Percentiles rank a stretch among this genome's conserved stretches.
Conservation (phyloP, 2,888 invertebrate species). For the Troides oblongomaculatus region DNA sequence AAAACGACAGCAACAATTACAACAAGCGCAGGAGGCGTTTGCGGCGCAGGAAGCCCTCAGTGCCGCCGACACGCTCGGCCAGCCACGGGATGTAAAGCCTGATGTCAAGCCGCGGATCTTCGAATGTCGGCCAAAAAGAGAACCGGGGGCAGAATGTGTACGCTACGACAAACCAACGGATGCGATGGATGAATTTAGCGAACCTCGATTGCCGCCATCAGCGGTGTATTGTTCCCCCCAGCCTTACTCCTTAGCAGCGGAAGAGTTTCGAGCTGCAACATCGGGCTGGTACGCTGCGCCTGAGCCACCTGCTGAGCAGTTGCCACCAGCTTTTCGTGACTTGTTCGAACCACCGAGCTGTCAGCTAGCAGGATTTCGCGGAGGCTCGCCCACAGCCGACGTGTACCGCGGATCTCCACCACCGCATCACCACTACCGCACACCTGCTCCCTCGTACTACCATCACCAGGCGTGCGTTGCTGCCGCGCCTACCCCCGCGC, state of each 20-base stretch:
- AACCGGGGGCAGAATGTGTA: slow-evolving; percentile 82
- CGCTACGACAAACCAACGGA: slow-evolving; percentile 74
- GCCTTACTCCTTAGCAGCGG: slow-evolving; percentile 74
- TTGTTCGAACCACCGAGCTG: slow-evolving; percentile 76
- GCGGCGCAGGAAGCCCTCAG: slow-evolving; percentile 70
- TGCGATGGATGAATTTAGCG: slow-evolving; percentile 69
- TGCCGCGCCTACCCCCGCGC: slow-evolving; percentile 69
- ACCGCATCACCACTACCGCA: slow-evolving; percentile 72
- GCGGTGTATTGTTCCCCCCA: slow-evolving; percentile 77
- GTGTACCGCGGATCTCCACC: slow-evolving; percentile 69
- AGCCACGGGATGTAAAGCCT: slow-evolving; percentile 78
- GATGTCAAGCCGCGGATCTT: slow-evolving; percentile 83
- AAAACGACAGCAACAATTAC: slow-evolving; percentile 86
- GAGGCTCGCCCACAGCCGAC: slow-evolving; percentile 67
- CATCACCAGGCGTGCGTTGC: slow-evolving; percentile 83
- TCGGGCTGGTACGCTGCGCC: slow-evolving; percentile 79
- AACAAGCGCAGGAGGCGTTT: slow-evolving; percentile 74
- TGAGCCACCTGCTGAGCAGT: slow-evolving; percentile 68
- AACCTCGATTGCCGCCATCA: slow-evolving; percentile 78
- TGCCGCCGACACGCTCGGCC: slow-evolving; percentile 61
- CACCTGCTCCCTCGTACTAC: slow-evolving; percentile 73
- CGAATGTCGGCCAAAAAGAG: slow-evolving; percentile 85
- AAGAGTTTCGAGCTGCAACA: slow-evolving; percentile 77
- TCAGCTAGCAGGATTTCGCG: slow-evolving; percentile 74
- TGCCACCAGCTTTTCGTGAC: slow-evolving; percentile 71